Evolutionary conservation across 2,888 invertebrate species (phyloP).

Genomic region (Selenia dentaria): DNA sequence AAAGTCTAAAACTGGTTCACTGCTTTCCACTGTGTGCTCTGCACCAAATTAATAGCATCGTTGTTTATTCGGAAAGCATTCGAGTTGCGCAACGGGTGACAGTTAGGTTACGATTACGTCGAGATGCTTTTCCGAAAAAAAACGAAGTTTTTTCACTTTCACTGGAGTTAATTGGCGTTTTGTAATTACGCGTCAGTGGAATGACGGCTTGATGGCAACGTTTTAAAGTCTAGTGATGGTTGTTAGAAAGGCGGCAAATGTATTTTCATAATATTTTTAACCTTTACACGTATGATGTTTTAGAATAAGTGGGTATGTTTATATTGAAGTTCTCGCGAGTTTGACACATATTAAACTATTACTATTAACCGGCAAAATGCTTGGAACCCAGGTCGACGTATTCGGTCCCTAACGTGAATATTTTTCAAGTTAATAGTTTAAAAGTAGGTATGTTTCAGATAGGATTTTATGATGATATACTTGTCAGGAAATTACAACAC

Average conservation of each 20-base stretch:
- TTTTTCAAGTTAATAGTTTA: no score
- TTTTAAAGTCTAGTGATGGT: background rate
- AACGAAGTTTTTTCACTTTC: conserved; percentile 39
- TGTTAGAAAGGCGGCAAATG: background rate
- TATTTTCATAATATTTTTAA: background rate
- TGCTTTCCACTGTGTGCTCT: conserved; percentile 18
- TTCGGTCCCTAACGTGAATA: no score
- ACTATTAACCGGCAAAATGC: no score
- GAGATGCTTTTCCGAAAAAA: conserved; percentile 47
- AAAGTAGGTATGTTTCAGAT: no score
- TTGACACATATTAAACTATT: no score
- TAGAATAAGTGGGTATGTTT: no score
- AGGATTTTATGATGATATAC: no score
- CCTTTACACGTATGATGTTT: no score
- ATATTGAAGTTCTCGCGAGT: no score
- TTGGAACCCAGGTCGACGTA: no score
- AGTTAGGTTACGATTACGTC: conserved; percentile 35
- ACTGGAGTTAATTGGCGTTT: conserved; percentile 43
- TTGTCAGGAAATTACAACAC: no score
- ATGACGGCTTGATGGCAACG: conserved; percentile 7
- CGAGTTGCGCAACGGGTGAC: conserved; percentile 54
- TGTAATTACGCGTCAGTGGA: conserved; percentile 37
- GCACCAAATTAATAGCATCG: conserved; percentile 49
- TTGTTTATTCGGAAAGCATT: conserved; percentile 52
- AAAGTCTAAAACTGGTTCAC: background rate